Percentiles rank a stretch among this genome's conserved stretches.
phyloP scores from a whole-genome alignment of 1,140 invertebrate species.

The Piezodorus guildinii region DNA sequence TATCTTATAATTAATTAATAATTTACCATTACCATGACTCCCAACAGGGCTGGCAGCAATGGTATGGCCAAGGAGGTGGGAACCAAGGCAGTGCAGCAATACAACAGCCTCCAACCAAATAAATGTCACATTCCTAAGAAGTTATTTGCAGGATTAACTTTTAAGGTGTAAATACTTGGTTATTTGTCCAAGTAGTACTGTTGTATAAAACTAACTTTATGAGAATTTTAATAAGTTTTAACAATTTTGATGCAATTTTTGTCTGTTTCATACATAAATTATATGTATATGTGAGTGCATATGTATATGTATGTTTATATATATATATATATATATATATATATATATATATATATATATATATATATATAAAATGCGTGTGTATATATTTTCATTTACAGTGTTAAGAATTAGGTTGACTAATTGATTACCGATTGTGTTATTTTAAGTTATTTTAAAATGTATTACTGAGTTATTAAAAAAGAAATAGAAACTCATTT shows the following conservation, averaged over 20 bases:
- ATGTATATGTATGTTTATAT: too few relatives aligned
- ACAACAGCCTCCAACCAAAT: conserved; percentile 17
- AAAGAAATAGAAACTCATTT: conserved; percentile 6
- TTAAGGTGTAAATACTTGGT: conserved; percentile 5
- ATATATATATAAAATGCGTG: too few relatives aligned
- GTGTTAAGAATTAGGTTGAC: neutral
- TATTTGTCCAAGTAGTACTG: neutral
- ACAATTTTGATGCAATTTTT: too few relatives aligned
- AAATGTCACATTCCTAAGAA: conserved; percentile 10
- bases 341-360: too few relatives aligned
- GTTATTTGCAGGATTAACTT: neutral
- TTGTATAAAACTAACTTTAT: conserved; percentile 1
- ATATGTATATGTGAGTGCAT: too few relatives aligned
- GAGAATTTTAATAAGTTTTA: conserved; percentile 4
- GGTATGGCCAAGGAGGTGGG: conserved; percentile 11
- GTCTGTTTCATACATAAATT: too few relatives aligned
- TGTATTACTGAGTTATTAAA: conserved; percentile 7
- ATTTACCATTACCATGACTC: too few relatives aligned
- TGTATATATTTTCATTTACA: too few relatives aligned
- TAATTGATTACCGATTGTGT: neutral
- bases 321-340: too few relatives aligned
- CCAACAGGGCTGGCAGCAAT: conserved; percentile 22
- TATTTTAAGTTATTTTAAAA: conserved; percentile 9
- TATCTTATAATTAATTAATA: too few relatives aligned
- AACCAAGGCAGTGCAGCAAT: conserved; percentile 9